Conservation (phyloP, 2,113 vertebrate genomes). For the Gymnogyps californianus region DNA sequence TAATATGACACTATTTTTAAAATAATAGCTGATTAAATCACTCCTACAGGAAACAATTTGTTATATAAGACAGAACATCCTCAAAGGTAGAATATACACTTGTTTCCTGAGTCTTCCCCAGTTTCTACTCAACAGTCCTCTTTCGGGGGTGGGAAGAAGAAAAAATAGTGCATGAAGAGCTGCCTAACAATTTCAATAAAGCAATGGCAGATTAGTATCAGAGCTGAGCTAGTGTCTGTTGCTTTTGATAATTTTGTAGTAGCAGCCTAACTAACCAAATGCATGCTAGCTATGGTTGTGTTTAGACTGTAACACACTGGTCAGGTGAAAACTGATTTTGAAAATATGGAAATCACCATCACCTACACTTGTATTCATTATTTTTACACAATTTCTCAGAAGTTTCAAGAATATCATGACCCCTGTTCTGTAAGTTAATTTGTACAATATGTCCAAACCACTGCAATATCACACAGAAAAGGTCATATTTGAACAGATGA, state of each 20-base stretch:
- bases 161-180: background rate
- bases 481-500: background rate
- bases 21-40: background rate
- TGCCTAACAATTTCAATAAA: background rate
- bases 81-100: background rate
- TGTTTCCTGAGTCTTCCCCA: background rate
- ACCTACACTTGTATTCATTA: background rate
- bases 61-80: background rate
- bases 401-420: background rate
- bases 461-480: background rate
- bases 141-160: fast-evolving
- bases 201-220: background rate
- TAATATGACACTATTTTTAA: background rate
- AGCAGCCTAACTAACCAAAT: background rate
- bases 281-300: background rate
- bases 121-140: background rate
- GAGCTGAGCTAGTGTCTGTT: background rate
- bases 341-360: background rate
- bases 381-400: background rate
- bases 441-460: background rate
- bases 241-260: background rate
- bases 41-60: background rate
- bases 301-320: background rate
- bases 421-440: background rate
- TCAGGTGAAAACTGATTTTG: background rate